Conservation (phyloP, 2,113 vertebrate genomes). For the Speoplatyrhinus poulsoni region DNA sequence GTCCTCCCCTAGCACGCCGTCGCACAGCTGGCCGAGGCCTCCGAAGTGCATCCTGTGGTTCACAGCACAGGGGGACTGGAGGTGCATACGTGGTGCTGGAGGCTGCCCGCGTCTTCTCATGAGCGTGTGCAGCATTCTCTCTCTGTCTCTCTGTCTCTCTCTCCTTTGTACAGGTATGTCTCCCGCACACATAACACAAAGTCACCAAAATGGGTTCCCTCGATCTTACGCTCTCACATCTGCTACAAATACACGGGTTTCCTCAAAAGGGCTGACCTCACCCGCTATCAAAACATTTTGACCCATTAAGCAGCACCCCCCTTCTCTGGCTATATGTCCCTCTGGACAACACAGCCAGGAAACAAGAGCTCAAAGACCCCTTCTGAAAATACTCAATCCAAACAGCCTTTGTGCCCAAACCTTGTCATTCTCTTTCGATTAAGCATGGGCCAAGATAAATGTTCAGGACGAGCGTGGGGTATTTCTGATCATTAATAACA, state of each 20-base stretch:
- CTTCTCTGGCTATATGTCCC: conserved; percentile 15
- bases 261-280: conserved; percentile 65
- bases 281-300: conserved; percentile 73
- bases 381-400: conserved; percentile 23
- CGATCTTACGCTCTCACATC: conserved; percentile 30
- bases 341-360: conserved; percentile 52
- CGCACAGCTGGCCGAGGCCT: conserved; percentile 88
- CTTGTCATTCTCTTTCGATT: conserved; percentile 56
- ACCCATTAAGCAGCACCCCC: conserved; percentile 62
- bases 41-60: conserved; percentile 84
- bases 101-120: not conserved
- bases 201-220: conserved; percentile 22
- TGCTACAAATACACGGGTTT: conserved; percentile 55
- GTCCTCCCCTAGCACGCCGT: conserved; percentile 86
- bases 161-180: not conserved
- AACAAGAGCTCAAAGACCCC: conserved; percentile 65
- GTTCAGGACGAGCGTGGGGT: conserved; percentile 14
- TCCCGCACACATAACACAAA: not conserved
- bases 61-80: not conserved
- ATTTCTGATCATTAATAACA: conserved; percentile 20
- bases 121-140: not conserved
- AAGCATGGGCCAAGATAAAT: conserved; percentile 45
- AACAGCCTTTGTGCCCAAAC: conserved; percentile 9
- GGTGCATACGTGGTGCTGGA: too few species aligned
- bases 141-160: not conserved